Evolutionary conservation across 2,113 vertebrate genomes (phyloP), one percentile per base, ranked within the genome.

Genomic region (Geothlypis trichas): DNA sequence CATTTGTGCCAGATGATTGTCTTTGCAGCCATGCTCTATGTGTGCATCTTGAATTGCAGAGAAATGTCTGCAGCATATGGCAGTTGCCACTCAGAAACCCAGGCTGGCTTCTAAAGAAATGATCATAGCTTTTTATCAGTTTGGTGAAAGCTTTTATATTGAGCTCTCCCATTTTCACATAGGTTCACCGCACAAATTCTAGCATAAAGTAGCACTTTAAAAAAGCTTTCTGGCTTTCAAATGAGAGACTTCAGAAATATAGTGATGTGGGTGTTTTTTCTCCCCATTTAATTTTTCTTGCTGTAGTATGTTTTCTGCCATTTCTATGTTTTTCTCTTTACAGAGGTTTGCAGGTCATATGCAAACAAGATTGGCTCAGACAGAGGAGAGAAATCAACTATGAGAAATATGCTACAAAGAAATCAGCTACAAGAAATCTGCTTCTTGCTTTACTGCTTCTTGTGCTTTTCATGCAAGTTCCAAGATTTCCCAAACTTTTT

Each of bases 21-120:
- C 30, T 84, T 49, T 61, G 39, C 33, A 87, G 9, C 11, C 69
- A 22, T 20, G 44, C 65, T 31, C 49, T 54, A 3, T 42, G 47
- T 49, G 39, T 15, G 15, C 17, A 5, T 73, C 49, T 67, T 87
- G 42, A 84, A 51, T 8, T 63, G 31, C 14, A 65, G 44, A 93
- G 17, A 15, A 84, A 73, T 51, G 23, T 51, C 61, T 62, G 46
- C 31, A 59, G 47, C 13, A 30, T 42, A 76, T 88, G 46, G 54
- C 27, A 89, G 68, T 51, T 58, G 68, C 31, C 62, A 69, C 72
- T 89, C 26, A 76, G 67, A 95, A 95, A 72, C 24, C 17, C 44
- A 92, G 62, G 30, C 37, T 94, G 44, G n/a, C 67, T 96, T 93
- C 90, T 84, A 75, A 93, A 92, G 33, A 80, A 92, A 68, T 16